Base-by-base conservation (phyloP, 2,113 vertebrate species). In the Rallus limicola region DNA sequence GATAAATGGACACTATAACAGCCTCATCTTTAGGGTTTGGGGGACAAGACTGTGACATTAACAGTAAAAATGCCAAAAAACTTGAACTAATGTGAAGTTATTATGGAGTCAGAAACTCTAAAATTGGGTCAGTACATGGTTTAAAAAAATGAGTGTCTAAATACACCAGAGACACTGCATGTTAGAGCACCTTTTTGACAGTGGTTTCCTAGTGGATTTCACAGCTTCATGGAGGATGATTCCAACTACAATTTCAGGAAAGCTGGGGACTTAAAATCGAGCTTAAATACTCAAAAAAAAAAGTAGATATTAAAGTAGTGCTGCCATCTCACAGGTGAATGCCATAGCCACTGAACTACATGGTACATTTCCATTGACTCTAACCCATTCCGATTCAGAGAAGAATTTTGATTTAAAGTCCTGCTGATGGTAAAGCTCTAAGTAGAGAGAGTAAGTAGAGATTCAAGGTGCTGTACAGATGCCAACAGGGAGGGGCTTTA, bases 281-380 rank as follows among this genome's bases (percentile, higher is more conserved):
- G 5, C 3, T 60, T 58, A 71, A 85, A 68, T 5, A 72, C 11
- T 4, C 17, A 16, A 31, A 46, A 56, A 56, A 92, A 67, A 23
- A 2, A 72, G 4, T 17, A 68, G 2, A 33, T 81, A 72, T 42
- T 6, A 79, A 44, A 44, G 10, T 23, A 79, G 8, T 50, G 5
- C 8, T 56, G 8, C 0, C 5, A 23, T 24, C 6, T 72, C 50
- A 0, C 0, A 62, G 15, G 18, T 53, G 18, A 23, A 10, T 53
- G 1, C 11, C 34, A 8, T 58, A 67, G 58, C 8, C 11, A 33
- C 11, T 63, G 46, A 76, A 42, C 8, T 63, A 38, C 1, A 2
- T 24, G 18, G 23, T 62, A 44, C 15, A 63, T 13, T 79, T 75
- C 13, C 16, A 50, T 15, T 65, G 12, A 1, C 6, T 52, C 9